Percentiles rank a stretch among this genome's conserved stretches.
Evolutionary conservation across 2,113 vertebrate genomes (phyloP).

Genomic region (Gymnobelideus leadbeateri): DNA sequence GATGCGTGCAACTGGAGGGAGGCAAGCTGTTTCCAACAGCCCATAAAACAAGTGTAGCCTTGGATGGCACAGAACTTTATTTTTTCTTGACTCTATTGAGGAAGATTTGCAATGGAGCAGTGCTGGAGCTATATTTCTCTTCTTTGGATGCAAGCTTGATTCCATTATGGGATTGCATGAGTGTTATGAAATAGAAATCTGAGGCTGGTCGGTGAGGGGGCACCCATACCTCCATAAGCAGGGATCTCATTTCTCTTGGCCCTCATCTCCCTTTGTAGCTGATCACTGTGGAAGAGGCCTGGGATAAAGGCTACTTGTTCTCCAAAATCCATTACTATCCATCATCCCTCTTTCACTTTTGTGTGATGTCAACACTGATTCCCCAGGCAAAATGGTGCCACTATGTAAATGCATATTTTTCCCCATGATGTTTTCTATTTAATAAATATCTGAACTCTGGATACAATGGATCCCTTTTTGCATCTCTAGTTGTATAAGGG

Average conservation of each 20-base stretch:
- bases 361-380: background rate
- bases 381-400: background rate
- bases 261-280: background rate
- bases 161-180: background rate
- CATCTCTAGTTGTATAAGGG: background rate
- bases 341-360: background rate
- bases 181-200: constrained; percentile 1
- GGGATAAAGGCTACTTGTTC: background rate
- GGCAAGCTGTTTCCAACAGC: background rate
- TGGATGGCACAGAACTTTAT: constrained; percentile 24
- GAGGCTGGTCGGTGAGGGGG: background rate
- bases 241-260: background rate
- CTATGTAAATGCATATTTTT: background rate
- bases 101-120: background rate
- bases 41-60: constrained; percentile 9
- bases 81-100: constrained; percentile 9
- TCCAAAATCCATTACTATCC: constrained; percentile 28
- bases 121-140: constrained; percentile 37
- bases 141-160: background rate
- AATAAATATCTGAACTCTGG: background rate
- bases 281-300: background rate
- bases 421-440: background rate
- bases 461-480: background rate
- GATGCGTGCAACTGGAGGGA: background rate
- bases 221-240: fast-evolving